Evolutionary conservation across 37 sponge, comb jelly and placozoan species (phyloP).

Genomic region (Tethya wilhelma): DNA sequence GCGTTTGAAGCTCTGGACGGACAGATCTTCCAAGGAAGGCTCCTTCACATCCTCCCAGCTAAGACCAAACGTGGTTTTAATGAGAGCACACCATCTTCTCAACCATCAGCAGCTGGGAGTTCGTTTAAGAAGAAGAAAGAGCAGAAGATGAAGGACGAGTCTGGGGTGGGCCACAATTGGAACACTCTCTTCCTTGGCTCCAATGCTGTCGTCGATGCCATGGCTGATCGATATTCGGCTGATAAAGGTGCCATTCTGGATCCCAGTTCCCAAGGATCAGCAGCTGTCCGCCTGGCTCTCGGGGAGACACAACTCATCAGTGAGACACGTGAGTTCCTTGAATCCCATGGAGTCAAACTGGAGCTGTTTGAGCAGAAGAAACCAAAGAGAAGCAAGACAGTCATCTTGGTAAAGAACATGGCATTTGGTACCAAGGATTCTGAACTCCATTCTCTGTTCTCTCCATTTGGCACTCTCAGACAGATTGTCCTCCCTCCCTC

Average conservation of each 20-base stretch:
- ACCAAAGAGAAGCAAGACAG: conserved; percentile 79
- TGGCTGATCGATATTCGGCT: conserved; percentile 67
- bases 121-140: conserved; percentile 86
- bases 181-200: conserved; percentile 92
- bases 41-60: conserved; percentile 89
- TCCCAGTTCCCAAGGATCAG: conserved; percentile 27
- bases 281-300: conserved; percentile 92
- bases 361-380: conserved; percentile 66
- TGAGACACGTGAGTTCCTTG: conserved; percentile 88
- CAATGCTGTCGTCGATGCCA: conserved; percentile 92
- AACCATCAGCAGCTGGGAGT: background rate
- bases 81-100: too few relatives aligned
- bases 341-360: conserved; percentile 82
- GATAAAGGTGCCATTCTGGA: conserved; percentile 83
- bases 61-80: conserved; percentile 3
- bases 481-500: conserved; percentile 86
- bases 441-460: conserved; percentile 79
- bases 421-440: conserved; percentile 73
- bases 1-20: conserved; percentile 84
- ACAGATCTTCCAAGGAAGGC: conserved; percentile 82
- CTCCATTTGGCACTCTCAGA: conserved; percentile 73
- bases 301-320: conserved; percentile 94
- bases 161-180: conserved; percentile 85
- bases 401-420: conserved; percentile 92
- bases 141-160: conserved; percentile 61